phyloP scores from a whole-genome alignment of 2,113 vertebrate genomes.

The Procavia capensis region DNA sequence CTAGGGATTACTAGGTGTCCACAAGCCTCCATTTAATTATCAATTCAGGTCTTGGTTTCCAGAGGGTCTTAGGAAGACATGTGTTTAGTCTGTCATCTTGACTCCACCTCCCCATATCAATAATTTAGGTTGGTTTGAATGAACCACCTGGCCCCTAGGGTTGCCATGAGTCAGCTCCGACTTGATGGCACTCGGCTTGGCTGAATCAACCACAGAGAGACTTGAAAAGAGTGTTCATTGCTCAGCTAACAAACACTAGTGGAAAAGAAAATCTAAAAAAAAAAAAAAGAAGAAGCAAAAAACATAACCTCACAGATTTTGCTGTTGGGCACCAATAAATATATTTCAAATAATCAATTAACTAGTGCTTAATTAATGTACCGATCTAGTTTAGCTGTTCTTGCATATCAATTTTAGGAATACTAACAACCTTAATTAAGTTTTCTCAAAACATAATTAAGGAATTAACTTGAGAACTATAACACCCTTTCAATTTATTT shows the following conservation, averaged over 20 bases:
- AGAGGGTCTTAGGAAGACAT: too few species aligned
- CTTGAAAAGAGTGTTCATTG: not conserved
- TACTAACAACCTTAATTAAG: not conserved
- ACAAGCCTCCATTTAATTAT: too few species aligned
- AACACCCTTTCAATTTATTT: not conserved
- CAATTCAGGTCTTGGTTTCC: too few species aligned
- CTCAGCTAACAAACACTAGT: not conserved
- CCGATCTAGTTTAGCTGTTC: not conserved
- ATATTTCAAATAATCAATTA: constrained; percentile 42
- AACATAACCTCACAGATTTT: not conserved
- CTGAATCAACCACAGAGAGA: not conserved
- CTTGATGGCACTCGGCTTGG: too few species aligned
- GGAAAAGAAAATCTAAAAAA: not conserved
- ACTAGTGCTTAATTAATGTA: not conserved
- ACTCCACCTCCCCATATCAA: too few species aligned
- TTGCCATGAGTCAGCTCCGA: too few species aligned
- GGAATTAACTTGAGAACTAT: constrained; percentile 12
- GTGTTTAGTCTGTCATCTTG: too few species aligned
- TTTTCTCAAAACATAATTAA: not conserved
- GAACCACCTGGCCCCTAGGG: too few species aligned
- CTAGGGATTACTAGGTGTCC: too few species aligned
- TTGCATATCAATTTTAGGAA: not conserved
- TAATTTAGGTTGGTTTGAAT: not conserved
- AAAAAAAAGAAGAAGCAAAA: not conserved
- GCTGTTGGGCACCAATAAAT: not conserved